phyloP scores from a whole-genome alignment of 2,797 vertebrate genomes.

The Peromyscus attwateri region DNA sequence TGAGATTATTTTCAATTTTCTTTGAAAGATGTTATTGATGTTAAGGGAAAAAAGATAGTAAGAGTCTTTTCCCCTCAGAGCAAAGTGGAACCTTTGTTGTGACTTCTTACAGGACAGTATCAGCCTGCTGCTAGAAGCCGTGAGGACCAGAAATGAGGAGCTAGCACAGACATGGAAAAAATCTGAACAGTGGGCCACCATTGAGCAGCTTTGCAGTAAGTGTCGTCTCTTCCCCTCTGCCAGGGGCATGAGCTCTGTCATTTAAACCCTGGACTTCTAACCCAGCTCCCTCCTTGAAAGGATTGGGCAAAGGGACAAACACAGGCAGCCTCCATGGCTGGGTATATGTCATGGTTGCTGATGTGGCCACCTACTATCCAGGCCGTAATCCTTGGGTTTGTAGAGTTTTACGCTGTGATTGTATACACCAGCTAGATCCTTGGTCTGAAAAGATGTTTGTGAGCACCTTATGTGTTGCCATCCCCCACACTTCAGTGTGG shows the following conservation, averaged over 20 bases:
- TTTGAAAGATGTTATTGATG: background rate
- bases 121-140: conserved; percentile 96
- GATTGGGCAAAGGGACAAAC: background rate
- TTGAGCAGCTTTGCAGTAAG: conserved; percentile 99
- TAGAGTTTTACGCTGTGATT: too few species aligned
- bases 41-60: background rate
- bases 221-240: conserved; percentile 11
- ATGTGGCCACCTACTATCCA: accelerated
- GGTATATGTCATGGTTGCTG: background rate
- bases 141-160: conserved; percentile 97
- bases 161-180: conserved; percentile 99
- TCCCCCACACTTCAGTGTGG: background rate
- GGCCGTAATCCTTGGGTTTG: background rate
- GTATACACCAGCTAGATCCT: accelerated
- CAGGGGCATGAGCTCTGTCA: background rate
- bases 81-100: background rate
- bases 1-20: background rate
- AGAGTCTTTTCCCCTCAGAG: background rate
- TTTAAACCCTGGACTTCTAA: background rate
- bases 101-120: conserved; percentile 95
- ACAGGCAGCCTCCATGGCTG: background rate
- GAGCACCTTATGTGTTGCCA: background rate
- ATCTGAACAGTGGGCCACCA: conserved; percentile 99
- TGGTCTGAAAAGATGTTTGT: background rate
- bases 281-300: background rate